Base-by-base conservation (phyloP, 1,140 invertebrate genomes). In the fruit fly (Drosophila melanogaster) region DNA sequence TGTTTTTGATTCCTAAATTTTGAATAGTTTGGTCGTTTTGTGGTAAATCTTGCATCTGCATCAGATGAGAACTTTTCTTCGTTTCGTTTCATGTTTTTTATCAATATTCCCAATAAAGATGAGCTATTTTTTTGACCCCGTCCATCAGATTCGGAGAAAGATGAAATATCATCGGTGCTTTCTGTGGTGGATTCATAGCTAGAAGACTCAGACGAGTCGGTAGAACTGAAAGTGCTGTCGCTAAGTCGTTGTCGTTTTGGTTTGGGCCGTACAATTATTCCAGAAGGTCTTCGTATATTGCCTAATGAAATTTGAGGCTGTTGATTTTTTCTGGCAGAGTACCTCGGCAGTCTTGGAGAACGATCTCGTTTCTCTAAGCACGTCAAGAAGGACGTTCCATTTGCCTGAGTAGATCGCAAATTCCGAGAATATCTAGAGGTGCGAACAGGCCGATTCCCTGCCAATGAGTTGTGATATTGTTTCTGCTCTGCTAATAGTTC, bases 121-220 rank as follows among this genome's bases (percentile, higher is more conserved):
- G 19, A 26, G 12, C 14, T 40, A 26, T 15, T 11, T n/a, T 10
- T 30, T 10, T 10, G 0, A 0, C 4, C 17, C 4, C 14, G 22
- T 4, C 12, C 14, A 19, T 71, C 37, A 7, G 43, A 43, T 14
- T 46, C 26, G 0, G 44, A 49, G 2, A 51, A 47, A 6, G 37
- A 55, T 5, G 26, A 67, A 37, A 38, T 44, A 3, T 37, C 47
- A 8, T 70, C 77, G 2, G 77, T 75, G 38, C 33, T 44, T 10
- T 58, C 7, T 7, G 53, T 55, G 22, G 33, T 56, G 14, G 54
- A 75, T 2, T 37, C 3, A 22, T 46, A 75, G 53, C 54, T 75
- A n/a, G 35, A 49, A 3, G 44, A 62, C 0, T 61, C 43, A 1
- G 59, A 62, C 1, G 51, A 38, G 43, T 50, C 33, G 6, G 43